phyloP scores from a whole-genome alignment of 1,140 invertebrate species.

The Planococcus citri region DNA sequence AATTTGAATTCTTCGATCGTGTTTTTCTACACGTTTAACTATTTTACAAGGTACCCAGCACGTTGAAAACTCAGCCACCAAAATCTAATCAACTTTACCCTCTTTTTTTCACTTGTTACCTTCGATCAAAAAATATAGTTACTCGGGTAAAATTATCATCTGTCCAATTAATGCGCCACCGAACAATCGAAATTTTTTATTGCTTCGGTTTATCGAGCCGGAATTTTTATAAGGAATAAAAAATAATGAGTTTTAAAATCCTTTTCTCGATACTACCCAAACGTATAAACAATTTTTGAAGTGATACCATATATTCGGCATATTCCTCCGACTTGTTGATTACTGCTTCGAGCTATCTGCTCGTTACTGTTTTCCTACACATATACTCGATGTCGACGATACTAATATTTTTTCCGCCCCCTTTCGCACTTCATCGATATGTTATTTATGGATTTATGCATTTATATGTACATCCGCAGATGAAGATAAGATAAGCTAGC shows the following conservation, averaged over 20 bases:
- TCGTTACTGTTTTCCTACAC: not conserved
- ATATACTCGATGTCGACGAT: too few relatives aligned
- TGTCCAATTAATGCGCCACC: not conserved
- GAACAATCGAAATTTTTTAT: not conserved
- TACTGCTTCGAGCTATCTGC: not conserved
- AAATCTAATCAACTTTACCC: too few relatives aligned
- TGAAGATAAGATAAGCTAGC: too few relatives aligned
- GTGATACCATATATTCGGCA: not conserved
- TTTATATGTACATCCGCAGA: not conserved
- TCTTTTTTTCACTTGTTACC: not conserved
- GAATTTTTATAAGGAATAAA: conserved; percentile 4
- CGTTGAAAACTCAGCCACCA: not conserved
- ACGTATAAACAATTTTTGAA: not conserved
- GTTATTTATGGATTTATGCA: not conserved
- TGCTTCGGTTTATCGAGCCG: not conserved
- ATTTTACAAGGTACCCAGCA: not conserved
- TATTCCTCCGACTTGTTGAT: not conserved
- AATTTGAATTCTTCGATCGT: not conserved
- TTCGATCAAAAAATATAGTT: not conserved
- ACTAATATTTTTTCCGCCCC: not conserved
- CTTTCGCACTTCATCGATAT: not conserved
- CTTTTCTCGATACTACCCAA: not conserved
- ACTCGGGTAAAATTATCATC: conserved; percentile 1
- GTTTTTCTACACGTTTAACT: not conserved
- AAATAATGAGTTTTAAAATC: not conserved